A percentile compares a stretch with the other conserved stretches of the same genome.
These are phyloP conservation scores for Yasuhikotakia modesta DNA, from an alignment of 2,797 vertebrate species.

Conservation along the genomic window DNA sequence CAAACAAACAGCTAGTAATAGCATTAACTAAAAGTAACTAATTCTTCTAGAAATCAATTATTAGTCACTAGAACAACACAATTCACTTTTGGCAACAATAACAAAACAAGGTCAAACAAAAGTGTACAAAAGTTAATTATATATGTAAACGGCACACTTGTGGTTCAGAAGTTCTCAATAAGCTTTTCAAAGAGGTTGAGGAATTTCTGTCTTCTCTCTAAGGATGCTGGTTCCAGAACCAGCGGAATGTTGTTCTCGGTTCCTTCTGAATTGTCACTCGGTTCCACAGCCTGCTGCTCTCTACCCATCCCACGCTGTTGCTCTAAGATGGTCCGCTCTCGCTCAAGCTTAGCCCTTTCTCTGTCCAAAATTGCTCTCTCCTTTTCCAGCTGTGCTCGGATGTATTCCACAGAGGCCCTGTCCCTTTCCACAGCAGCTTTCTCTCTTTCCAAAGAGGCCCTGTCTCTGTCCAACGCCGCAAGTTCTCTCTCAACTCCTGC, in stretches of 20 bases:
- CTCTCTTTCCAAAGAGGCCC: constrained; percentile 70
- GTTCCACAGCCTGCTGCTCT: constrained; percentile 7
- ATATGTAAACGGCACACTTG: neutral
- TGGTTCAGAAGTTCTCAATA: constrained; percentile 66
- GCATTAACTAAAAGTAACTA: neutral
- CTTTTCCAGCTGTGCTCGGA: constrained; percentile 66
- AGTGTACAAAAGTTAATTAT: constrained; percentile 4
- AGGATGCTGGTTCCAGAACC: constrained; percentile 47
- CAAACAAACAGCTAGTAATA: constrained; percentile 10
- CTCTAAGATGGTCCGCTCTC: constrained; percentile 57
- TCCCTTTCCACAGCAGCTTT: constrained; percentile 68
- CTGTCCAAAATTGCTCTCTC: constrained; percentile 63
- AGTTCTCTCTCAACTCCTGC: constrained; percentile 67
- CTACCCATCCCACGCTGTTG: constrained; percentile 44
- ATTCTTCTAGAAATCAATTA: too few species aligned
- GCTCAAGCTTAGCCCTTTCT: constrained; percentile 63
- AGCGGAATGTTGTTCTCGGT: constrained; percentile 41
- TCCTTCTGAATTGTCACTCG: constrained; percentile 34
- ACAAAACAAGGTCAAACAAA: constrained; percentile 18
- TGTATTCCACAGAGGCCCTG: constrained; percentile 66
- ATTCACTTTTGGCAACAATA: constrained; percentile 21
- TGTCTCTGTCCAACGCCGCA: constrained; percentile 67
- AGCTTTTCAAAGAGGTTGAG: constrained; percentile 72
- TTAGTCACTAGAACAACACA: constrained; percentile 20
- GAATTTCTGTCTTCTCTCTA: constrained; percentile 67